These are phyloP conservation scores for Crypturellus undulatus DNA, from an alignment of 2,113 vertebrate species.

Conservation along the genomic window DNA sequence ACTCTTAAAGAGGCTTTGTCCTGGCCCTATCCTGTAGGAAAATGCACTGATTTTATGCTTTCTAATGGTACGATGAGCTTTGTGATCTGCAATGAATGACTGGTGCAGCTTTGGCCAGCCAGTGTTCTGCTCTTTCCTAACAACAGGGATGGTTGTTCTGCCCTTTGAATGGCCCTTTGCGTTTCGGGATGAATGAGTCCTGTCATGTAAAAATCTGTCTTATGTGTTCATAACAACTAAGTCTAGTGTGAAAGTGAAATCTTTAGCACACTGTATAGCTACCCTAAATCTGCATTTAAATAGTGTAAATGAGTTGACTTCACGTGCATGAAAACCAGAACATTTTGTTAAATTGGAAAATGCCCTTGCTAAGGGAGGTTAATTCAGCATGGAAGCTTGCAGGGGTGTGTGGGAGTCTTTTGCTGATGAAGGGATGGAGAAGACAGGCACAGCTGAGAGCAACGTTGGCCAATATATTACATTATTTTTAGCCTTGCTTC, in stretches of 20 bases:
- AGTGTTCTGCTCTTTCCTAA: background rate
- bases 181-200: background rate
- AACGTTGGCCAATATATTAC: background rate
- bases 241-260: background rate
- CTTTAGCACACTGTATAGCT: background rate
- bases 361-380: background rate
- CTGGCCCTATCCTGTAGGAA: background rate
- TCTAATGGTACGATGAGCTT: background rate
- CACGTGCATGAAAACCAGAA: background rate
- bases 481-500: background rate
- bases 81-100: constrained; percentile 2
- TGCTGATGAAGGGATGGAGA: background rate
- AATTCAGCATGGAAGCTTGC: background rate
- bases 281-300: background rate
- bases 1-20: background rate
- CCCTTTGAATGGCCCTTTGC: background rate
- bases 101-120: background rate
- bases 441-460: background rate
- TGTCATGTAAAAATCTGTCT: background rate
- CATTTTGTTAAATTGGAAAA: background rate
- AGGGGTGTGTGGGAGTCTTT: background rate
- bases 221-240: background rate
- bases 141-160: background rate
- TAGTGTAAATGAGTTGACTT: background rate
- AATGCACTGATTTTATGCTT: background rate